Evolutionary conservation across 2,888 invertebrate genomes (phyloP).

Genomic region (Eristalinus aeneus): DNA sequence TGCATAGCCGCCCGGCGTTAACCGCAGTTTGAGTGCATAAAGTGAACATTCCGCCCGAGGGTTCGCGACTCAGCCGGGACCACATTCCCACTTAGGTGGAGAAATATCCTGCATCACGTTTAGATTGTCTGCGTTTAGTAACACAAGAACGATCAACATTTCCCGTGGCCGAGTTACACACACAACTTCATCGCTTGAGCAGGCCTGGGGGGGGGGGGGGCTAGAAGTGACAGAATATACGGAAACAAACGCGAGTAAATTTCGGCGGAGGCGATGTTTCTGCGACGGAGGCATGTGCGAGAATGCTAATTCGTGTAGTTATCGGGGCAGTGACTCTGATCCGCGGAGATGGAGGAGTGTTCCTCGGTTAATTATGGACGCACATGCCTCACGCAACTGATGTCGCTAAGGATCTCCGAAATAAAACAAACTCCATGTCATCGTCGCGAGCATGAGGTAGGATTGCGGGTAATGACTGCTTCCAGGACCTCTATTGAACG

Average conservation of each 20-base stretch:
- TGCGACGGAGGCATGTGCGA: neutral
- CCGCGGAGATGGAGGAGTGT: neutral
- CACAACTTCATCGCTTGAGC: neutral
- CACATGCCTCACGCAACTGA: neutral
- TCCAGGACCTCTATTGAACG: neutral
- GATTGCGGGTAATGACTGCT: neutral
- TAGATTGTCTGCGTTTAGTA: neutral
- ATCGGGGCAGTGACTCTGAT: too few species aligned
- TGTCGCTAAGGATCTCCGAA: neutral
- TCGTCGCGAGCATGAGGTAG: neutral
- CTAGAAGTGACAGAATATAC: neutral
- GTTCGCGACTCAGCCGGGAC: neutral
- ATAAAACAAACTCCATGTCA: neutral
- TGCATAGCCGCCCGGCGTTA: neutral
- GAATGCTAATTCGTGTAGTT: conserved; percentile 2
- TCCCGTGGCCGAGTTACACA: neutral
- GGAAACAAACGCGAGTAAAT: conserved; percentile 16
- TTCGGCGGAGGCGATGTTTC: neutral
- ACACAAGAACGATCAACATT: neutral
- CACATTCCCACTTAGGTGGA: neutral
- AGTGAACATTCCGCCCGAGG: neutral
- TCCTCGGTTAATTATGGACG: conserved; percentile 24
- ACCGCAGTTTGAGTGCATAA: neutral
- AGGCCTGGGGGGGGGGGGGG: neutral
- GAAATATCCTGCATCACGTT: too few species aligned